Conservation (phyloP, 1,140 invertebrate genomes). For the Drosophila ogumai region DNA sequence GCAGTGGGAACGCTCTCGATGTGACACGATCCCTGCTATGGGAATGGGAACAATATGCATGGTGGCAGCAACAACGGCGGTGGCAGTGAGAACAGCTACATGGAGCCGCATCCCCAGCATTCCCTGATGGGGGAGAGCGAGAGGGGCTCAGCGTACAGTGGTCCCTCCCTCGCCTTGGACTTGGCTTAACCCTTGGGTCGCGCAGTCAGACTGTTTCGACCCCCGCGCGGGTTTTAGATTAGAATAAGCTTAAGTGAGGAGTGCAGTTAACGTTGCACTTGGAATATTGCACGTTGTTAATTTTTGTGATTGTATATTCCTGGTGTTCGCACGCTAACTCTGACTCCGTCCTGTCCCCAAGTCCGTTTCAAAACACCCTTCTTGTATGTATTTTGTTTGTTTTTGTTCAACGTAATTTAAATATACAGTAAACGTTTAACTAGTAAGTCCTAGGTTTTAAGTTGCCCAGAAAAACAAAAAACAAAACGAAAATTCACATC, state of each 20-base stretch:
- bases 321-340: conserved; percentile 41
- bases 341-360: conserved; percentile 5
- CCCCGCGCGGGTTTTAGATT: conserved; percentile 4
- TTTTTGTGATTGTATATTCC: conserved; percentile 84
- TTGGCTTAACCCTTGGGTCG: conserved; percentile 54
- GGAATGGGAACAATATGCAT: conserved; percentile 16
- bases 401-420: conserved; percentile 63
- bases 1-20: conserved; percentile 76
- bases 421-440: conserved; percentile 56
- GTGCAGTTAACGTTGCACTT: conserved; percentile 28
- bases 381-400: conserved; percentile 72
- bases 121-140: conserved; percentile 37
- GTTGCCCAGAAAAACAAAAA: conserved; percentile 60
- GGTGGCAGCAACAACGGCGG: conserved; percentile 3
- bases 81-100: conserved; percentile 34
- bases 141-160: conserved; percentile 37
- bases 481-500: conserved; percentile 31
- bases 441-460: conserved; percentile 55
- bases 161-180: conserved; percentile 65
- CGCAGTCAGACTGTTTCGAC: conserved; percentile 55
- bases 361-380: conserved; percentile 3
- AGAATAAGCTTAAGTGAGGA: conserved; percentile 20
- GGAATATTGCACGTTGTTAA: conserved; percentile 84
- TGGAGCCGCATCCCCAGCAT: conserved; percentile 54
- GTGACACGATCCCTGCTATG: conserved; percentile 70